Conservation (phyloP, 2,888 invertebrate species). For the Caenorhabditis macrosperma region DNA sequence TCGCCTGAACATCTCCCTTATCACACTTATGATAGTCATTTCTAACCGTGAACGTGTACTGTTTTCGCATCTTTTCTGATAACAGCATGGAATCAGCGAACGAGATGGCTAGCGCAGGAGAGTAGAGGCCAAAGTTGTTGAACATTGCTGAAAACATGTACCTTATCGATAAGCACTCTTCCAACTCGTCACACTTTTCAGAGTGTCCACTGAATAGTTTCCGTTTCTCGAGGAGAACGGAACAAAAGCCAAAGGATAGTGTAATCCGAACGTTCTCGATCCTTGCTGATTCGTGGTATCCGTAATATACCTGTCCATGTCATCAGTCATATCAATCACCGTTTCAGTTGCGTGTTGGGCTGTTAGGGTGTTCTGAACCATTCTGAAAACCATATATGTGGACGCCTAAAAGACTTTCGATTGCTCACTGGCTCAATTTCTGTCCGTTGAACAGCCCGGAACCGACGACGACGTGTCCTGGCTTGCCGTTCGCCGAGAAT, state of each 20-base stretch:
- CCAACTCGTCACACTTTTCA: slow-evolving; percentile 21
- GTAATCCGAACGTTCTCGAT: slow-evolving; percentile 67
- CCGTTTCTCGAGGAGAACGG: neutral
- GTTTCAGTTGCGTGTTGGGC: slow-evolving; percentile 24
- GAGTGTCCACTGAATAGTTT: neutral
- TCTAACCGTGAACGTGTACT: slow-evolving; percentile 52
- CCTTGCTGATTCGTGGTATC: slow-evolving; percentile 52
- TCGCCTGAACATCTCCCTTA: slow-evolving; percentile 56
- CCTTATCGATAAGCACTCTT: too few relatives aligned
- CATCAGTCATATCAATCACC: slow-evolving; percentile 19
- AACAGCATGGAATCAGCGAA: slow-evolving; percentile 67
- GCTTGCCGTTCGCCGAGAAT: slow-evolving; percentile 33
- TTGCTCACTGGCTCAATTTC: slow-evolving; percentile 28
- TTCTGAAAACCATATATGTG: slow-evolving; percentile 5
- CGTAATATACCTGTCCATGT: slow-evolving; percentile 34
- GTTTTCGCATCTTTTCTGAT: slow-evolving; percentile 26
- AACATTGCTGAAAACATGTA: slow-evolving; percentile 57
- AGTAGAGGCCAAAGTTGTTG: slow-evolving; percentile 72
- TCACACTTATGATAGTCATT: too few relatives aligned
- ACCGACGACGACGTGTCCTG: slow-evolving; percentile 40
- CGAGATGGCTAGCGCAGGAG: slow-evolving; percentile 68
- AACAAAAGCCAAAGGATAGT: slow-evolving; percentile 68
- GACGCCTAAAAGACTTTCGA: neutral
- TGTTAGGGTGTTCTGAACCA: slow-evolving; percentile 33
- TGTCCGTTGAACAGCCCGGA: slow-evolving; percentile 1